Evolutionary conservation across 2,888 invertebrate genomes (phyloP), one percentile per base, ranked within the genome.

Genomic region (Meteorus colon): DNA sequence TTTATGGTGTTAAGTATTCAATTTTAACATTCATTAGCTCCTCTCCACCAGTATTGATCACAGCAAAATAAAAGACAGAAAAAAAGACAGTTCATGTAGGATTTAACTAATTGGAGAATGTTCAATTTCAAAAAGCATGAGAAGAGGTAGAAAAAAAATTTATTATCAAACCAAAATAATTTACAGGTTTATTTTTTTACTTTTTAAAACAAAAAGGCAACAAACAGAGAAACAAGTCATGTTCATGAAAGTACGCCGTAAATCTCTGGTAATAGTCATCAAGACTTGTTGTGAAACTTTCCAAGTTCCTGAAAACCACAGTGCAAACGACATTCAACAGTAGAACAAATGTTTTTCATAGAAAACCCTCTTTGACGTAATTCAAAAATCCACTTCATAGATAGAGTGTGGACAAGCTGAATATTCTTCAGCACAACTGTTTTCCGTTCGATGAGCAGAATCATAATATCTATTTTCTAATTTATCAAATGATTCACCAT

Each of bases 341-440:
- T 51, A 2, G 19, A n/a, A n/a, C 51, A 37, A 29, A 31, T 55
- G 59, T 29, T 27, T 48, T 70, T 34, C 72, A 29, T 45, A 63
- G 37, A 10, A 37, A 41, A 19, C 16, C 29, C 24, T 65, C 12
- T n/a, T 65, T 1, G 29, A 66, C n/a, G 16, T 62, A 31, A 41
- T 63, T 85, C 73, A 87, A 70, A 86, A 84, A 48, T 86, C 81
- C 80, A 90, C 73, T 76, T 85, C 80, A 82, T 87, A 88, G 81
- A 90, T 89, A 67, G 89, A 90, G 77, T 88, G 82, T 65, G 79
- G 80, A 84, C 92, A 92, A 74, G 87, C 86, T 14, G 91, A 89
- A 86, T 91, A 92, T 67, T 88, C 85, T 79, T 87, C 84, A 1
- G 87, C 83, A 82, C 92, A 92, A 84, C 91, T 88, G 77, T 88